phyloP scores from a whole-genome alignment of 2,888 invertebrate genomes.

The Sinelater perroti region DNA sequence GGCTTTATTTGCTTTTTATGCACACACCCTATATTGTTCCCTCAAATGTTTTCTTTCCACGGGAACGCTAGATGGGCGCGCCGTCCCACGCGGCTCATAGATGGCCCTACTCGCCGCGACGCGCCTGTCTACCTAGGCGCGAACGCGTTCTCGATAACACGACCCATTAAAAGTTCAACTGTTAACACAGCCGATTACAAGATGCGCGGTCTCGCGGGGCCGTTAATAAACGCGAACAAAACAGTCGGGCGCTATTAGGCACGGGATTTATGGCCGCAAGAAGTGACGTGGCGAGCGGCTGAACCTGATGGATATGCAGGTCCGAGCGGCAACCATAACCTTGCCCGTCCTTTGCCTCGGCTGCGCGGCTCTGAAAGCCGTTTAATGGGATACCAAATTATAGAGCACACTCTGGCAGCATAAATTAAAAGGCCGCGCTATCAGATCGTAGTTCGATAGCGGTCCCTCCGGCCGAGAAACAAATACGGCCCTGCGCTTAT shows the following conservation, averaged over 20 bases:
- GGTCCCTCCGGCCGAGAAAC: slow-evolving; percentile 14
- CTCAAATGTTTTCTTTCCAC: no score
- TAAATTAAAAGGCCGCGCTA: slow-evolving; percentile 50
- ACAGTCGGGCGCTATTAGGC: slow-evolving; percentile 10
- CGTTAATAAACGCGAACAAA: slow-evolving; percentile 1
- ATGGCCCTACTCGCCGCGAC: no score
- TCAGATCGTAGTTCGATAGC: slow-evolving; percentile 48
- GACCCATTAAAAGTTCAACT: no score
- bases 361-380: slow-evolving; percentile 40
- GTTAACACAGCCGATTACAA: no score
- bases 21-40: no score
- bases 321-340: not conserved
- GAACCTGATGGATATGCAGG: slow-evolving; percentile 17
- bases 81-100: no score
- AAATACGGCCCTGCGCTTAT: no score
- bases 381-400: slow-evolving; percentile 49
- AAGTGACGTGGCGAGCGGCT: slow-evolving; percentile 16
- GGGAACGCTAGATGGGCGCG: no score
- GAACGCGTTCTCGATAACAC: no score
- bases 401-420: slow-evolving; percentile 41
- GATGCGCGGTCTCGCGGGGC: not conserved
- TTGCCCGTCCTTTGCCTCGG: not conserved
- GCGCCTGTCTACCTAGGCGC: no score
- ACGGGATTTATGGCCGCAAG: slow-evolving; percentile 15
- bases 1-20: no score